Percentiles rank a stretch among this genome's conserved stretches.
These are phyloP conservation scores for Phalacrocorax pelagicus DNA, from an alignment of 2,113 vertebrate genomes.

Conservation along the genomic window DNA sequence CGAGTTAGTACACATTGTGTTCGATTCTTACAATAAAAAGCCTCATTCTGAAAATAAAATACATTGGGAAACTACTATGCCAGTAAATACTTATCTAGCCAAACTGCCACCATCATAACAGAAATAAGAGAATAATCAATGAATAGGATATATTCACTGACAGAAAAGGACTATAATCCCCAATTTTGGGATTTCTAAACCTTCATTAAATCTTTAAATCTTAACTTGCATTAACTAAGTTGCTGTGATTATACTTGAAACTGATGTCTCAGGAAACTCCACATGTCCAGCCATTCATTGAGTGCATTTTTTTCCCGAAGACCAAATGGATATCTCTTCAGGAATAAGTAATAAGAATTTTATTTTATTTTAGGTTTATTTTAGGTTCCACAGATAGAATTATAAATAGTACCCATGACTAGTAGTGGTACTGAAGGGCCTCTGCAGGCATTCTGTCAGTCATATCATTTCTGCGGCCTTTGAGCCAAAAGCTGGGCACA, in stretches of 20 bases:
- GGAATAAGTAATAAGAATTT: neutral
- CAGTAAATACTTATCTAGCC: neutral
- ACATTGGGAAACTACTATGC: neutral
- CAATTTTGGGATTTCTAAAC: slow-evolving; percentile 5
- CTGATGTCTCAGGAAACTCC: neutral
- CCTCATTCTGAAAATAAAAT: slow-evolving; percentile 38
- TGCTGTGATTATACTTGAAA: slow-evolving; percentile 18
- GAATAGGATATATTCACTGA: neutral
- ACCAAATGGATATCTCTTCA: neutral
- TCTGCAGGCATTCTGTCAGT: neutral
- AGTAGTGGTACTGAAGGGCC: neutral
- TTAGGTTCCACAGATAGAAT: neutral
- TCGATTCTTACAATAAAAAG: neutral
- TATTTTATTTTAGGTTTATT: neutral
- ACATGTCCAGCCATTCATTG: neutral
- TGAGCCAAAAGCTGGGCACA: neutral
- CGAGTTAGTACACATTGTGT: neutral
- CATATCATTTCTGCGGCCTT: neutral
- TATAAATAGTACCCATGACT: neutral
- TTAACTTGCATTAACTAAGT: slow-evolving; percentile 18
- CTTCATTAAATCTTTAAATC: slow-evolving; percentile 19
- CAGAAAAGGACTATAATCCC: slow-evolving; percentile 13
- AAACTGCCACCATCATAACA: neutral
- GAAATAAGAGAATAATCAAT: slow-evolving; percentile 42
- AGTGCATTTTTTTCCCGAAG: neutral